Evolutionary conservation across 2,113 vertebrate species (phyloP), one percentile per base, ranked within the genome.

Genomic region (Saccopteryx leptura): DNA sequence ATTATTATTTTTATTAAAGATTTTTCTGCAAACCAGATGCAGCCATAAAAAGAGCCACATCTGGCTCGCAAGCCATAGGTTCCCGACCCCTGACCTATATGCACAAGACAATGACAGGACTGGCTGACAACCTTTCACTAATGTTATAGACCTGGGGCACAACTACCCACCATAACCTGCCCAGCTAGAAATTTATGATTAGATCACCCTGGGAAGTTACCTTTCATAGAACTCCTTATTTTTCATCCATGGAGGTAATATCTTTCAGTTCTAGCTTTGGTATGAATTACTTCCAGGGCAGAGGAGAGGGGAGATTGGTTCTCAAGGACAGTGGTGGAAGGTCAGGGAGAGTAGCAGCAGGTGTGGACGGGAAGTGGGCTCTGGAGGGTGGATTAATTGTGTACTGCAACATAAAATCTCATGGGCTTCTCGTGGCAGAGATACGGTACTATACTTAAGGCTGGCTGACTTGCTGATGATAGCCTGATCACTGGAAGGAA

Each of bases 251-350:
- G 4, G n/a, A 0, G 56, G 12, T 66, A 52, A 31, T 60, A 75
- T 56, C 58, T 65, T 94, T 72, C 60, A 52, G 52, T 94, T 94
- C 72, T 46, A 88, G 9, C 65, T 26, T 84, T 80, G 13, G 31
- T 11, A 1, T 83, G 18, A 76, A 23, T 81, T 93, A 61, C 19
- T 95, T 87, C 58, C 21, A 48, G 14, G 74, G 56, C 60, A 93
- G 46, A 91, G 26, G 52, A 76, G 63, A 50, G 33, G 12, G n/a
- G 19, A 58, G 31, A 2, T 24, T 85, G 31, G 52, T 52, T 69
- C 28, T 93, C 31, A 50, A 60, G 68, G 78, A 56, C 26, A n/a
- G 31, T 31, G 50, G 7, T 11, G 4, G 12, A 52, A 26, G 24
- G 7, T 26, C 15, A 56, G 33, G 39, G 74, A 24, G 56, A 61